Evolutionary conservation across 1,140 invertebrate genomes (phyloP), one percentile per base, ranked within the genome.

Genomic region (Charaxes varanes): DNA sequence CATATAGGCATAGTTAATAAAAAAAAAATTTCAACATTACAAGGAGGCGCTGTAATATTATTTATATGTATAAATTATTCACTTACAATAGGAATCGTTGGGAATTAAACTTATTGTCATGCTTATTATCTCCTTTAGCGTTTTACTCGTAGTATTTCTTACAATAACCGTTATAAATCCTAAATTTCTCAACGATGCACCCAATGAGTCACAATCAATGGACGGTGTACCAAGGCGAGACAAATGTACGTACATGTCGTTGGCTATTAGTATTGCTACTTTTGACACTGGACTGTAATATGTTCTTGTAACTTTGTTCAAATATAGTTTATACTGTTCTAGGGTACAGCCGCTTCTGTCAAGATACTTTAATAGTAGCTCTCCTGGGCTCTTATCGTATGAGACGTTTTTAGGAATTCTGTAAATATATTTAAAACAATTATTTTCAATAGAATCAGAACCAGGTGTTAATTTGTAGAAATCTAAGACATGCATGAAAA

Each of bases 51-150:
- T n/a, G n/a, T n/a, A n/a, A n/a, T n/a, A n/a, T n/a, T n/a, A n/a
- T n/a, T n/a, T n/a, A n/a, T n/a, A n/a, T n/a, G n/a, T n/a, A n/a
- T n/a, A n/a, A n/a, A n/a, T n/a, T n/a, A n/a, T n/a, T n/a, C n/a
- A 74, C 76, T 80, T 70, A 85, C 83, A 77, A 44, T 84, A 85
- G 19, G 79, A 72, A 52, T 82, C 55, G 40, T 69, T 51, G 7
- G 71, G 70, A 42, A 83, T 59, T 0, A 51, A 12, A 17, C 46
- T 24, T 49, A 74, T 63, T 11, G 74, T 45, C 19, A 59, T 49
- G 4, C 15, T 34, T 21, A 85, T 50, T 33, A 72, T 57, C 27
- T 34, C 42, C 41, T 70, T 81, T 11, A 84, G 56, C 22, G 55
- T 27, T 6, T 15, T 13, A 42, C 55, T 68, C 3, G 36, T 56